Evolutionary conservation across 2,113 vertebrate genomes (phyloP).

Genomic region (Aptenodytes forsteri): DNA sequence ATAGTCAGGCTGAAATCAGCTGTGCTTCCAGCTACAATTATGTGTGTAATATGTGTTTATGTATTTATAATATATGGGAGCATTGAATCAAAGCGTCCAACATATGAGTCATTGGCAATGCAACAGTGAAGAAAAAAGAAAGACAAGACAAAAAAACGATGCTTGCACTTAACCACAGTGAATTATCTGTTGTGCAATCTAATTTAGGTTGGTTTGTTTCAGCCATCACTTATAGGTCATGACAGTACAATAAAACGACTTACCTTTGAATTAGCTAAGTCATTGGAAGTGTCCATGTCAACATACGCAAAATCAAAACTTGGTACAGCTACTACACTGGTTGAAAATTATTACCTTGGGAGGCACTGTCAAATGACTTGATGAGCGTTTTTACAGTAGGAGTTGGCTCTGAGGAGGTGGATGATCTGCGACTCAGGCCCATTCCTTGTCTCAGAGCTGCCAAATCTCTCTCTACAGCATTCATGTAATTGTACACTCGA

Average conservation of each 20-base stretch:
- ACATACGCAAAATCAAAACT: not conserved
- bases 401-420: conserved; percentile 92
- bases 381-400: conserved; percentile 96
- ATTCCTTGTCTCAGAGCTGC: conserved; percentile 93
- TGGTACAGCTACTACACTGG: not conserved
- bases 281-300: not conserved
- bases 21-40: conserved; percentile 21
- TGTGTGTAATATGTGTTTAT: not conserved
- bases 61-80: conserved; percentile 1
- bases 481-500: conserved; percentile 96
- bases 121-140: not conserved
- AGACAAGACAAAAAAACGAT: not conserved
- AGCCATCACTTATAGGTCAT: not conserved
- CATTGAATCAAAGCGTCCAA: not conserved
- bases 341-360: conserved; percentile 80
- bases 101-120: conserved; percentile 5
- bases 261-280: not conserved
- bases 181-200: not conserved
- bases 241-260: not conserved
- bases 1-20: not conserved
- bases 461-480: conserved; percentile 92
- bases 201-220: not conserved
- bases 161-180: not conserved
- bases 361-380: conserved; percentile 95
- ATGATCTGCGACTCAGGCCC: conserved; percentile 91